Percentiles rank a stretch among this genome's conserved stretches.
These are phyloP conservation scores for Melanotaenia pygmaea DNA, from an alignment of 2,797 vertebrate species.

Conservation along the genomic window DNA sequence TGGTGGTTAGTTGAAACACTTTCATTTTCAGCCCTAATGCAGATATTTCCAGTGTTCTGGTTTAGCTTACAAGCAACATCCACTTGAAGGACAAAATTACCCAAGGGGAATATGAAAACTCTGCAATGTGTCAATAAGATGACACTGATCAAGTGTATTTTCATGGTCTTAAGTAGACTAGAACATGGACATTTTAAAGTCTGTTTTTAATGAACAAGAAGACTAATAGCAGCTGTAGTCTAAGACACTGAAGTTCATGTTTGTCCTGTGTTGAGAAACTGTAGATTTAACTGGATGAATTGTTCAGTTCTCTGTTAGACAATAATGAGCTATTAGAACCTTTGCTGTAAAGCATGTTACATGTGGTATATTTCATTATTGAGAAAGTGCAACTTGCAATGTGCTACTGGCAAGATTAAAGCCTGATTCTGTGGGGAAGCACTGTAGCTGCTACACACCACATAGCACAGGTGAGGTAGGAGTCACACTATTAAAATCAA, in stretches of 20 bases:
- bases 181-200: background rate
- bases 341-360: background rate
- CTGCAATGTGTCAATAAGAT: constrained; percentile 14
- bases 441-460: background rate
- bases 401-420: background rate
- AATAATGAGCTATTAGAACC: background rate
- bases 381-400: background rate
- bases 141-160: constrained; percentile 8
- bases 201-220: background rate
- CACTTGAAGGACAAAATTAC: constrained; percentile 17
- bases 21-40: background rate
- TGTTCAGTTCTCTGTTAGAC: background rate
- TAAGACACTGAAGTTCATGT: background rate
- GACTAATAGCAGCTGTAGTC: background rate
- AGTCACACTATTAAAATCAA: constrained; percentile 22
- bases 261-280: background rate
- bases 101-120: constrained; percentile 10
- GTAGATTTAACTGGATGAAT: background rate
- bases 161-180: background rate
- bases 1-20: background rate
- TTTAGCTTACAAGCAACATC: constrained; percentile 15
- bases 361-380: background rate
- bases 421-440: background rate
- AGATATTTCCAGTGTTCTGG: constrained; percentile 4
- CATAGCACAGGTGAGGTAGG: constrained; percentile 5